Percentiles rank a stretch among this genome's conserved stretches.
These are phyloP conservation scores for Botrylloides violaceus DNA, from an alignment of 23 tunicate genomes.

Conservation along the genomic window DNA sequence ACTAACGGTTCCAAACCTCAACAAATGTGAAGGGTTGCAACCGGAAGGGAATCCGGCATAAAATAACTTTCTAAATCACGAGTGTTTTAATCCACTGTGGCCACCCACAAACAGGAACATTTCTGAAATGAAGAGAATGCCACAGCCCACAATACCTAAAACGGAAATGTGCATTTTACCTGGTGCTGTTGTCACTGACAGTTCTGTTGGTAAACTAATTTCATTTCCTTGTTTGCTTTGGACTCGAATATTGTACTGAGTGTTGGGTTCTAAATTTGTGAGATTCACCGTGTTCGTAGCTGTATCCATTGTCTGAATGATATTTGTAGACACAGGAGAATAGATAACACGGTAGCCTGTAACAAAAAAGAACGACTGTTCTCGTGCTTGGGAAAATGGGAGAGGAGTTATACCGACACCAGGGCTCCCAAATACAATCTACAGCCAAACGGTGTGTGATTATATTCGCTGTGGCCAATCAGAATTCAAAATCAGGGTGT, in stretches of 20 bases:
- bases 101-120: no score
- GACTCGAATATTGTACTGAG: conserved; percentile 12
- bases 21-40: no score
- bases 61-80: no score
- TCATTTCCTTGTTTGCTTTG: conserved; percentile 27
- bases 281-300: neutral
- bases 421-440: no score
- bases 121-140: neutral
- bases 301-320: neutral
- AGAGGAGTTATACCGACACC: no score
- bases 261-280: conserved; percentile 8
- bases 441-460: no score
- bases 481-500: no score
- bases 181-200: neutral
- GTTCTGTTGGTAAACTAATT: neutral
- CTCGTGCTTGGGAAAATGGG: no score
- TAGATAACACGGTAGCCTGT: conserved; percentile 7
- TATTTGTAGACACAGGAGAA: neutral
- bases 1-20: no score
- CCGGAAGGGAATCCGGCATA: no score
- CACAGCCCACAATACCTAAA: conserved; percentile 8
- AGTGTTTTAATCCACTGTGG: no score
- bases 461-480: no score
- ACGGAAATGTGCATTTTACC: neutral
- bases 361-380: neutral